phyloP scores from a whole-genome alignment of 2,797 vertebrate genomes.

The Adrianichthys oophorus region DNA sequence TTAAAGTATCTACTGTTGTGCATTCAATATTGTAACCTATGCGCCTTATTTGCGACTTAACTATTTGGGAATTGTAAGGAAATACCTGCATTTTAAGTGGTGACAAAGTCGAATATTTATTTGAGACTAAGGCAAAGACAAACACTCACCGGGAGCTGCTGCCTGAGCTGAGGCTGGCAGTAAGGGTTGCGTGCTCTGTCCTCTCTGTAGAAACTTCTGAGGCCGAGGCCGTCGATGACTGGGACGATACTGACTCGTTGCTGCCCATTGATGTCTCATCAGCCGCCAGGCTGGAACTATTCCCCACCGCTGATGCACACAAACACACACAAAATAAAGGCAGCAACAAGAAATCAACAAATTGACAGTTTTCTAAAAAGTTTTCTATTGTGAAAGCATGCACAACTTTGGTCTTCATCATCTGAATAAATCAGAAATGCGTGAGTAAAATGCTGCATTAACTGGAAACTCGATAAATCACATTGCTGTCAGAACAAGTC shows the following conservation, averaged over 20 bases:
- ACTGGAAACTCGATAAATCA: slow-evolving; percentile 44
- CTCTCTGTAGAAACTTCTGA: slow-evolving; percentile 77
- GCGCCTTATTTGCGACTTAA: not conserved
- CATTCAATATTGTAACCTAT: not conserved
- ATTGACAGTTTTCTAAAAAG: not conserved
- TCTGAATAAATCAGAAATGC: slow-evolving; percentile 51
- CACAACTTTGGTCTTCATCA: slow-evolving; percentile 15
- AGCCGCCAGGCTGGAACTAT: slow-evolving; percentile 70
- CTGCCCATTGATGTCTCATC: slow-evolving; percentile 89
- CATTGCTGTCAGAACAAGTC: slow-evolving; percentile 54
- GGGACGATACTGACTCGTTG: slow-evolving; percentile 90
- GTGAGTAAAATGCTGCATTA: slow-evolving; percentile 25
- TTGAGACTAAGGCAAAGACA: slow-evolving; percentile 1
- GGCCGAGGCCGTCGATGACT: slow-evolving; percentile 82
- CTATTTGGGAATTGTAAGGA: not conserved
- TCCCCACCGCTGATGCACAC: slow-evolving; percentile 60
- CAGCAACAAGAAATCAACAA: not conserved
- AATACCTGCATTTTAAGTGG: slow-evolving; percentile 7
- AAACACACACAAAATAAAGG: not conserved
- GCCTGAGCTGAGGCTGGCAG: slow-evolving; percentile 57
- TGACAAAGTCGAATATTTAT: slow-evolving; percentile 7
- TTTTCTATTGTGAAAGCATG: slow-evolving; percentile 16
- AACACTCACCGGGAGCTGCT: slow-evolving; percentile 74
- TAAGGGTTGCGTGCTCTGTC: slow-evolving; percentile 73
- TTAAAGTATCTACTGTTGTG: not conserved